Percentiles rank a stretch among this genome's conserved stretches.
phyloP scores from a whole-genome alignment of 2,797 vertebrate genomes.

The Eutrigla gurnardus region DNA sequence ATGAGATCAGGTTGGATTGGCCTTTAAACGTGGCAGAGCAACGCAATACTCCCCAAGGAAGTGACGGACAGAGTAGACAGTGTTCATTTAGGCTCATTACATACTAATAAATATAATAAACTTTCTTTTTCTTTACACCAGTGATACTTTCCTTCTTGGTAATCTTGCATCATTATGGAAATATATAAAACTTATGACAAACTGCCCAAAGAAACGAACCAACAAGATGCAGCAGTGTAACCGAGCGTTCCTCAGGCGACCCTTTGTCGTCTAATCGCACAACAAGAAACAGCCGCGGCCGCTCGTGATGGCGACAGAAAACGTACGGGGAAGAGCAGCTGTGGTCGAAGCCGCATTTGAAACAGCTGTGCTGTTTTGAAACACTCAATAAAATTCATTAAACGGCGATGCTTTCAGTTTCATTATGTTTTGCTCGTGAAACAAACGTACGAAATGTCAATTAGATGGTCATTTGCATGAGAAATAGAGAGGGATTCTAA shows the following conservation, averaged over 20 bases:
- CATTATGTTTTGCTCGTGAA: neutral
- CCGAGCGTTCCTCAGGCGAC: no score
- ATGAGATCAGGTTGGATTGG: neutral
- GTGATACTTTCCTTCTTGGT: neutral
- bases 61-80: neutral
- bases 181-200: neutral
- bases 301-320: no score
- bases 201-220: neutral
- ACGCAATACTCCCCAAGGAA: conserved; percentile 1
- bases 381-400: neutral
- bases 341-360: neutral
- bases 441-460: neutral
- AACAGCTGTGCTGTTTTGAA: neutral
- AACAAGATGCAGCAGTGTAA: no score
- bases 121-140: neutral
- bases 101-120: neutral
- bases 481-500: neutral
- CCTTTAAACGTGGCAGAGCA: neutral
- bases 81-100: neutral
- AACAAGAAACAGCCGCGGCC: neutral
- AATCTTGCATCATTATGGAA: no score
- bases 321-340: no score
- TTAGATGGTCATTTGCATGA: neutral
- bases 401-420: neutral
- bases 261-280: neutral